A percentile compares a stretch with the other conserved stretches of the same genome.
These are phyloP conservation scores for Trachemys scripta DNA, from an alignment of 2,113 vertebrate genomes.

Conservation along the genomic window DNA sequence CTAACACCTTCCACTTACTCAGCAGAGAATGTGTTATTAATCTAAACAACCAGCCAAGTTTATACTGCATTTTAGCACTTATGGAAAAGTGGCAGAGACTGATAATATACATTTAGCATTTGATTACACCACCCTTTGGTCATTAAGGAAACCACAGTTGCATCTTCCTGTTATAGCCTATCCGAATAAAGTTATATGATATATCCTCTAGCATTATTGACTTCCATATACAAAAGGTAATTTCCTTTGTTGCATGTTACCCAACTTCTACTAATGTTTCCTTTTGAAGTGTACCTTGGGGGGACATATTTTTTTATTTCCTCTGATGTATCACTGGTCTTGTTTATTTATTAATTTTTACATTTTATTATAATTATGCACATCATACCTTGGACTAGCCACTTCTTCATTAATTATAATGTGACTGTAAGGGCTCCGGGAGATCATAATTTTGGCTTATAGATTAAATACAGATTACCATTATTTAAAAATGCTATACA, in stretches of 20 bases:
- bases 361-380: background rate
- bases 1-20: background rate
- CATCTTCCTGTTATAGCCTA: conserved; percentile 60
- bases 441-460: background rate
- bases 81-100: conserved; percentile 14
- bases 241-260: conserved; percentile 49
- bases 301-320: background rate
- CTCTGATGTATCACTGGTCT: background rate
- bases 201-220: conserved; percentile 61
- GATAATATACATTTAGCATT: conserved; percentile 55
- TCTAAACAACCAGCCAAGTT: background rate
- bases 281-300: background rate
- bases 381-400: background rate
- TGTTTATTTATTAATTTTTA: background rate
- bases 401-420: background rate
- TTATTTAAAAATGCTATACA: background rate
- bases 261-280: conserved; percentile 35
- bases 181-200: conserved; percentile 62
- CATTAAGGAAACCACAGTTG: conserved; percentile 72
- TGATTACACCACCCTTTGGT: conserved; percentile 68
- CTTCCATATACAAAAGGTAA: conserved; percentile 42
- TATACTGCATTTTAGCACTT: background rate
- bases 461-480: background rate
- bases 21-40: background rate
- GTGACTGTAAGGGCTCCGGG: background rate